Evolutionary conservation across 2,113 vertebrate species (phyloP).

Genomic region (Zosterops lateralis): DNA sequence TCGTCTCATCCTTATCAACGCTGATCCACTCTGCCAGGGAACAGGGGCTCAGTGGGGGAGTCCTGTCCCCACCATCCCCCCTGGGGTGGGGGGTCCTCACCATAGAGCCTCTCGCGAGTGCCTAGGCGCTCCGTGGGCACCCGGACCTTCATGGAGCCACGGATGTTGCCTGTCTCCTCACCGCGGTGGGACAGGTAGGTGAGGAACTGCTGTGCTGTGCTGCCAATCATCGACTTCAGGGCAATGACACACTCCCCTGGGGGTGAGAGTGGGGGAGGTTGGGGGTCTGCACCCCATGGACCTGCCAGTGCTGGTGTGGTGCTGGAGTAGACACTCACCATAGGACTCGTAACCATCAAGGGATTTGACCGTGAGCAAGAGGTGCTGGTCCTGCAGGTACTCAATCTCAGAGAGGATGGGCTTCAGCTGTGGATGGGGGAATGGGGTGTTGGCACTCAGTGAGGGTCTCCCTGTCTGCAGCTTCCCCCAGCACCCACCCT

Average conservation of each 20-base stretch:
- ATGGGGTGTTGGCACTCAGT: not conserved
- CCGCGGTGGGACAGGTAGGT: constrained; percentile 94
- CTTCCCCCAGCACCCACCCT: not conserved
- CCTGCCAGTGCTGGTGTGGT: fast-evolving
- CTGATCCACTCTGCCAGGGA: constrained; percentile 90
- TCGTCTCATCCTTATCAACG: constrained; percentile 89
- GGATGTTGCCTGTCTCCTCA: constrained; percentile 95
- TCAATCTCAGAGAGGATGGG: constrained; percentile 96
- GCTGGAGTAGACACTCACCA: constrained; percentile 65
- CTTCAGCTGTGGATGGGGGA: constrained; percentile 74
- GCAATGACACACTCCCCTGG: constrained; percentile 94
- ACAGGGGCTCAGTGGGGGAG: not conserved
- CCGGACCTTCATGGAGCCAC: constrained; percentile 93
- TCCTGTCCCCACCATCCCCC: not conserved
- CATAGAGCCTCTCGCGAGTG: constrained; percentile 92
- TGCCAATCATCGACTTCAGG: constrained; percentile 97
- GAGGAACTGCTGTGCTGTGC: constrained; percentile 94
- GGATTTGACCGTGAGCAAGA: constrained; percentile 93
- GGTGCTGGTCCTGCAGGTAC: constrained; percentile 96
- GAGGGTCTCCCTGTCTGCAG: too few species aligned
- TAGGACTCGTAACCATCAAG: constrained; percentile 95
- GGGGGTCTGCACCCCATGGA: fast-evolving
- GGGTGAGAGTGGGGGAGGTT: not conserved
- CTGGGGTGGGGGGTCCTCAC: constrained; percentile 64
- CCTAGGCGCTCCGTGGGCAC: constrained; percentile 91